Percentiles rank a stretch among this genome's conserved stretches.
Evolutionary conservation across 1,140 invertebrate genomes (phyloP).

Genomic region (Tetragonula clypearis): DNA sequence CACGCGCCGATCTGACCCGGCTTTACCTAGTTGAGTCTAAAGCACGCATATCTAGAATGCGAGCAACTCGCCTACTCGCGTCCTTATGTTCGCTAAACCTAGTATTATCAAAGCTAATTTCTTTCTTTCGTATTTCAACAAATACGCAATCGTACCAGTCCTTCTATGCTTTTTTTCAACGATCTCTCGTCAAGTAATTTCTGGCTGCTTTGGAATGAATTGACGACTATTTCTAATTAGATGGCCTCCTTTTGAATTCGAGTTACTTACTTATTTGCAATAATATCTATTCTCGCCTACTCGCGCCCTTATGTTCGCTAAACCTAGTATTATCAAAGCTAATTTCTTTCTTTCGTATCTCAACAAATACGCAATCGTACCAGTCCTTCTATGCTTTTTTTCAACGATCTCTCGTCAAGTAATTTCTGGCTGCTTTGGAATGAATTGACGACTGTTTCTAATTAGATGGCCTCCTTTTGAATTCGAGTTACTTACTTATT

Average conservation of each 20-base stretch:
- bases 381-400: neutral
- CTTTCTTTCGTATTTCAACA: neutral
- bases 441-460: neutral
- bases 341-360: neutral
- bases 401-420: neutral
- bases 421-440: neutral
- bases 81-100: neutral
- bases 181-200: neutral
- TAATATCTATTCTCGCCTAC: neutral
- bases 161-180: neutral
- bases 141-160: neutral
- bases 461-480: no score
- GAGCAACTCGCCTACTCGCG: neutral
- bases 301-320: neutral
- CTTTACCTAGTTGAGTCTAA: neutral
- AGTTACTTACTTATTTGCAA: neutral
- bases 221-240: neutral
- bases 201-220: neutral
- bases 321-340: neutral
- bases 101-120: neutral
- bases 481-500: neutral
- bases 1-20: neutral
- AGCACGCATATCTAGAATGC: slow-evolving; percentile 14
- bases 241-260: neutral
- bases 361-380: neutral